Base-by-base conservation (phyloP, 2,113 vertebrate species). In the Rhombomys opimus region DNA sequence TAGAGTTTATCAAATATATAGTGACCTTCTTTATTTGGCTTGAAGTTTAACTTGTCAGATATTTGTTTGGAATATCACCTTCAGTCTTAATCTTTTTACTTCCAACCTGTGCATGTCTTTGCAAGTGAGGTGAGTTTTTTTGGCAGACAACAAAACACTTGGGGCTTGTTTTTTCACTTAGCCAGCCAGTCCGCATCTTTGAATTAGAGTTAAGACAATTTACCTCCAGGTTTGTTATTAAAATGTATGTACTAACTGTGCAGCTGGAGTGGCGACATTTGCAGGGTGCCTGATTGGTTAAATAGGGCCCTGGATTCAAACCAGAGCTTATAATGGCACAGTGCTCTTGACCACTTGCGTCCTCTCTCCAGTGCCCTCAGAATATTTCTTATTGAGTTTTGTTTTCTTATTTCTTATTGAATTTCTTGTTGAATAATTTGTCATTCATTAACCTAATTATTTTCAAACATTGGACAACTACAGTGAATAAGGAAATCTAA, bases 1-100 rank as follows among this genome's bases (percentile, higher is more conserved):
- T 86, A 30, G n/a, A 73, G 82, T 65, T 92, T 80, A 80, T 75
- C 73, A 96, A 73, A 94, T 61, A 92, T 85, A 78, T 59, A 50
- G 30, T 50, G 63, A 50, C 10, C 27, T 86, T 50, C 63, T 86
- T 65, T 67, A 32, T 20, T 2, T 67, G 59, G 27, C 38, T 50
- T 46, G 14, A 11, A 38, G 57, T 84, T 41, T 63, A 61, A 15
- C 38, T 41, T 41, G 81, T 63, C n/a, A 63, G 81, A 15, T 27
- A 27, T 46, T 38, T 61, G 35, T n/a, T 61, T 27, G n/a, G 35
- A 63, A 17, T 27, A 17, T 27, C 57, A 84, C 23, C 32, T 32
- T 10, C 27, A 8, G 7, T 22, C 27, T 20, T 41, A 86, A 30
- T 46, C 5, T 20, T 86, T 20, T 46, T 20, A 12, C n/a, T 73